Base-by-base conservation (phyloP, 2,113 vertebrate species). In the Halichoerus grypus region DNA sequence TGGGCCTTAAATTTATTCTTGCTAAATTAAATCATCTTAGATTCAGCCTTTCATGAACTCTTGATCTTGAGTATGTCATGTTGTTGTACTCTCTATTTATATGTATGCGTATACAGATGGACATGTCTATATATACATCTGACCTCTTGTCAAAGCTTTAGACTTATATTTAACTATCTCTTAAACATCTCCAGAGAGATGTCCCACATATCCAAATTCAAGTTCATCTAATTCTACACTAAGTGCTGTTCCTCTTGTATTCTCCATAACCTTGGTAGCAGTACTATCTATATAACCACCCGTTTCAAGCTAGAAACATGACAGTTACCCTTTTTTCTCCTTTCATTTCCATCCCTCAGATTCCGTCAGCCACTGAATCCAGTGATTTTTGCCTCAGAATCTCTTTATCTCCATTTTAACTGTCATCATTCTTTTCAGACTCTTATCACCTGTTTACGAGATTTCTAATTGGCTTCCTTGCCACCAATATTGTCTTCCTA, bases 121-220 rank as follows among this genome's bases (percentile, higher is more conserved):
- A 57, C 46, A 51, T 39, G 51, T 28, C 31, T 39, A 13, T 42
- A 77, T 22, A 77, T 36, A 10, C 5, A 80, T 61, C n/a, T 86
- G 74, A 88, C n/a, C 53, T 81, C 42, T 92, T 72, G 49, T 81
- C 39, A 72, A 72, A 92, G 63, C 53, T 81, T 81, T n/a, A 95
- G 46, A 61, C 22, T 57, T 11, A 39, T 16, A 76, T 95, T 42
- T 82, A 77, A 61, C 14, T 42, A n/a, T 63, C 21, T 81, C 51
- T 51, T 61, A 4, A 63, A n/a, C 31, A 81, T 46, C 53, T 74
- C 76, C 53, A 86, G 26, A 24, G 26, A 92, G 21, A 63, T 88
- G 83, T 53, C 74, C 46, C 65, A 72, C 8, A 1, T 24, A 51
- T 77, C 51, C 61, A 57, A 85, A 91, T 95, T 77, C 57, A 85